Conservation (phyloP, 2,113 vertebrate species). For the Oreochromis tanganicae region DNA sequence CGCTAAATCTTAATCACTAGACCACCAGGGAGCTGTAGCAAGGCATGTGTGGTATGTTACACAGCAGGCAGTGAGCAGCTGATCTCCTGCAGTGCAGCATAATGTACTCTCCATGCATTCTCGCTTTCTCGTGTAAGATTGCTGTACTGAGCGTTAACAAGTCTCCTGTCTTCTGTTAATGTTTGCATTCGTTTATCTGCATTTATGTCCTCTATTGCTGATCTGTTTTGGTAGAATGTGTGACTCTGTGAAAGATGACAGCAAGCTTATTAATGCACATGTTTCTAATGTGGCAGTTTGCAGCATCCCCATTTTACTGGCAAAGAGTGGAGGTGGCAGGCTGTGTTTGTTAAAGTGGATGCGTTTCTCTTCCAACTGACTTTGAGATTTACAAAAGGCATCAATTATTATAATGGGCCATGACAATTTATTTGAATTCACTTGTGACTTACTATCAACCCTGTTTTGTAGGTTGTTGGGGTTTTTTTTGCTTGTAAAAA, state of each 20-base stretch:
- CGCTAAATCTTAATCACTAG: slow-evolving; percentile 23
- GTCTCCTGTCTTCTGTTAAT: neutral
- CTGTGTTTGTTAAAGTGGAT: neutral
- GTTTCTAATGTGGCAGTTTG: neutral
- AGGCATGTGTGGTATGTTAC: neutral
- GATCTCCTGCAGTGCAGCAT: neutral
- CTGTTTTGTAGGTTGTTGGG: neutral
- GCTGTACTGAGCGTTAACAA: neutral
- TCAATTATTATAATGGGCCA: neutral
- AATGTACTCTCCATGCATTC: neutral
- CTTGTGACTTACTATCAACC: neutral
- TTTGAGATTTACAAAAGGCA: neutral
- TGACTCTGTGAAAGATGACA: neutral
- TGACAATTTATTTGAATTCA: neutral
- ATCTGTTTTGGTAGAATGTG: neutral
- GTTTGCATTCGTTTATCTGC: neutral
- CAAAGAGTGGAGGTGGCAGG: neutral
- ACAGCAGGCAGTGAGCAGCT: neutral
- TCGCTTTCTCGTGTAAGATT: neutral
- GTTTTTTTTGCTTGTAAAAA: neutral
- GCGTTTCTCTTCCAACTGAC: neutral
- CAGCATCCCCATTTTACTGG: neutral
- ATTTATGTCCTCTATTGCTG: neutral
- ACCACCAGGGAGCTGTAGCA: slow-evolving; percentile 47
- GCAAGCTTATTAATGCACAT: neutral